Evolutionary conservation across 2,797 vertebrate genomes (phyloP).

Genomic region (Antrozous pallidus): DNA sequence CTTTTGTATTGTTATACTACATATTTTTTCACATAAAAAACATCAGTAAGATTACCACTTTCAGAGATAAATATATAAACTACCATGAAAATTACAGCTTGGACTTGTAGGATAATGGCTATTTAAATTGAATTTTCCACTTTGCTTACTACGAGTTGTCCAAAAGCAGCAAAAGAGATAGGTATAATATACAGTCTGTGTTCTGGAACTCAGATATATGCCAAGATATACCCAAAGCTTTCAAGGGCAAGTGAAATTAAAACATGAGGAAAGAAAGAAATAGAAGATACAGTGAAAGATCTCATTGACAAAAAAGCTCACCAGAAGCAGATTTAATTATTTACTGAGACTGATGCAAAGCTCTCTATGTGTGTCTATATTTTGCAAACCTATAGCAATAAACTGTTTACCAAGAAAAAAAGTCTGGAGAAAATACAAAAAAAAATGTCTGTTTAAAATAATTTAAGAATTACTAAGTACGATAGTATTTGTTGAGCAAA

Average conservation of each 20-base stretch:
- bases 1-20: neutral
- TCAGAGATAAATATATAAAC: neutral
- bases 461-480: neutral
- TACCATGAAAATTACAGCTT: neutral
- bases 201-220: neutral
- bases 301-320: neutral
- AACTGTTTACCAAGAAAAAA: neutral
- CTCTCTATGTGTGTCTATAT: neutral
- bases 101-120: neutral
- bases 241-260: neutral
- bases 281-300: neutral
- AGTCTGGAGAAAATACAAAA: neutral
- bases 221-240: neutral
- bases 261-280: neutral
- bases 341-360: neutral
- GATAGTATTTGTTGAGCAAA: neutral
- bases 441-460: neutral
- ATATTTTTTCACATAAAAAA: neutral
- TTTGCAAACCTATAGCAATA: neutral
- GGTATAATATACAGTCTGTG: neutral
- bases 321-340: neutral
- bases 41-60: neutral
- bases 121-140: neutral
- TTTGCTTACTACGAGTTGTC: neutral
- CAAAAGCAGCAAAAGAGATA: neutral